Conservation (phyloP, 2,113 vertebrate species). For the Hassar affinis region DNA sequence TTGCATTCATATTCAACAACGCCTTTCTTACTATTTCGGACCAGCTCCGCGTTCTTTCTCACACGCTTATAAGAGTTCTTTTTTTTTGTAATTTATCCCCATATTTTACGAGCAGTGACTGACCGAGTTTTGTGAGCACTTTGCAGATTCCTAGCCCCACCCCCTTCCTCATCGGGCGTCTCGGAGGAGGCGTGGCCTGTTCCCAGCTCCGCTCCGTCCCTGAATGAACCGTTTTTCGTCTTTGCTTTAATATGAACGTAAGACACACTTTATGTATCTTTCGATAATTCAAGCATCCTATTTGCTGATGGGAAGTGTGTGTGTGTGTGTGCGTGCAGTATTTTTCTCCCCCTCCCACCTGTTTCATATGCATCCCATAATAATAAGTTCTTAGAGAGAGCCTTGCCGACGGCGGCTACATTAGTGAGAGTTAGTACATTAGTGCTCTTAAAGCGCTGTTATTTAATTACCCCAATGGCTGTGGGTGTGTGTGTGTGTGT, state of each 20-base stretch:
- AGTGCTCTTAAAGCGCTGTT: slow-evolving; percentile 98
- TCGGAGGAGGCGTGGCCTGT: no score
- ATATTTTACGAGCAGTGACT: neutral
- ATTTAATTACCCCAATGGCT: slow-evolving; percentile 99
- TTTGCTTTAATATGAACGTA: no score
- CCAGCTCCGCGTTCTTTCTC: neutral
- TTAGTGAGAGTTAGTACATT: slow-evolving; percentile 82
- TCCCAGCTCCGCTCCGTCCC: no score
- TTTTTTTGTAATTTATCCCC: neutral
- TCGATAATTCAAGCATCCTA: slow-evolving; percentile 41
- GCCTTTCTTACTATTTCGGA: neutral
- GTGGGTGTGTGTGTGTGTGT: slow-evolving; percentile 77
- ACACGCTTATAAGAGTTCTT: neutral
- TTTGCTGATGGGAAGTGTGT: no score
- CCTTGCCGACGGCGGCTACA: slow-evolving; percentile 78
- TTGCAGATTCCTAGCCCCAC: neutral
- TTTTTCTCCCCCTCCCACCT: slow-evolving; percentile 42
- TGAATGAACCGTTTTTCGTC: no score
- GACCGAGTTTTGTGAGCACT: neutral
- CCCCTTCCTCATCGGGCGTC: no score
- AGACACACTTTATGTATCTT: no score
- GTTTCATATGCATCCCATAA: slow-evolving; percentile 54
- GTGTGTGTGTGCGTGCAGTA: slow-evolving; percentile 40
- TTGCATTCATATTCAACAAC: neutral
- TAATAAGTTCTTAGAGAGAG: slow-evolving; percentile 74